Conservation (phyloP, 2,113 vertebrate species). For the Pogona vitticeps region DNA sequence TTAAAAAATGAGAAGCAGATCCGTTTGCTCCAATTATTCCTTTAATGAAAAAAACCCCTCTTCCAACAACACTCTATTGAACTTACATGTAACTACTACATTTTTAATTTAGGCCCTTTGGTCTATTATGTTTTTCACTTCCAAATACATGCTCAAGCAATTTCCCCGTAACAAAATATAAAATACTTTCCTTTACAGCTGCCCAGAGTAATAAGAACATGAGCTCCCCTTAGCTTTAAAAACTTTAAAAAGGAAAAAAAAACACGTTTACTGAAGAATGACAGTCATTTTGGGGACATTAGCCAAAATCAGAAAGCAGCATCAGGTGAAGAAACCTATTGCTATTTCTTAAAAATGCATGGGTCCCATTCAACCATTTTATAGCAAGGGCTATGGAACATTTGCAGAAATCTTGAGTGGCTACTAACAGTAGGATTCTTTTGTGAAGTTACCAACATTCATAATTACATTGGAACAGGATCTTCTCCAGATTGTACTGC, state of each 20-base stretch:
- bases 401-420: not conserved
- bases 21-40: not conserved
- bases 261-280: not conserved
- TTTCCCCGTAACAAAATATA: not conserved
- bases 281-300: not conserved
- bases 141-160: not conserved
- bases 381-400: not conserved
- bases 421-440: too few relatives aligned
- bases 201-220: not conserved
- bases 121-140: not conserved
- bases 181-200: not conserved
- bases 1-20: not conserved
- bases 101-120: not conserved
- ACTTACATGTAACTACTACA: not conserved
- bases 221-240: not conserved
- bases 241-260: not conserved
- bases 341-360: not conserved
- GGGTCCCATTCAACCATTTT: not conserved
- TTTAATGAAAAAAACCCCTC: not conserved
- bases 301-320: not conserved
- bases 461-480: too few relatives aligned
- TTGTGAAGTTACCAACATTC: too few relatives aligned
- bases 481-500: too few relatives aligned
- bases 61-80: not conserved
- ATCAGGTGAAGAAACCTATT: not conserved